These are phyloP conservation scores for Thalassaphorura encarpata DNA, from an alignment of 1,140 invertebrate genomes.

Conservation along the genomic window DNA sequence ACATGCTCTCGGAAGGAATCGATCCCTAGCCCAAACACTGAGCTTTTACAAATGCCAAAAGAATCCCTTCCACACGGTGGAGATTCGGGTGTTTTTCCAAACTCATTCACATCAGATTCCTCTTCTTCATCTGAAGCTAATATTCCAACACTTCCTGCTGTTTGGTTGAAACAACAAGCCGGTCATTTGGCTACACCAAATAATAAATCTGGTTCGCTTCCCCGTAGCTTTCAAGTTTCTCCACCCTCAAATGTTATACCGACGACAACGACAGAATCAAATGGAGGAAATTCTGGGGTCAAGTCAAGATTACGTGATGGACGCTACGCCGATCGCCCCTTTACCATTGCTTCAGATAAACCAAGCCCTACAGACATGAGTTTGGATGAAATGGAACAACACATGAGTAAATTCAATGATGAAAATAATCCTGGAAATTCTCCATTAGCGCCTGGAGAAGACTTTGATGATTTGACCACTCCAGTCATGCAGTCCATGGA, in stretches of 20 bases:
- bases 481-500: slow-evolving; percentile 39
- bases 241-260: not conserved
- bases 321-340: slow-evolving; percentile 44
- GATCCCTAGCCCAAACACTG: not conserved
- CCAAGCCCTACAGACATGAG: slow-evolving; percentile 39
- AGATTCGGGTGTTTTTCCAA: slow-evolving; percentile 28
- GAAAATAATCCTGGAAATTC: slow-evolving; percentile 41
- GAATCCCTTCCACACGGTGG: slow-evolving; percentile 26
- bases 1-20: slow-evolving; percentile 29
- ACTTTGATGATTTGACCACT: slow-evolving; percentile 45
- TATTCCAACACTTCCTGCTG: slow-evolving; percentile 47
- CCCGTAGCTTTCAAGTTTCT: slow-evolving; percentile 59
- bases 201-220: slow-evolving; percentile 63
- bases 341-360: slow-evolving; percentile 61
- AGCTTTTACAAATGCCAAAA: slow-evolving; percentile 1
- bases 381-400: slow-evolving; percentile 47
- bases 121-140: slow-evolving; percentile 35
- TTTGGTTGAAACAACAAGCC: slow-evolving; percentile 51
- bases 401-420: slow-evolving; percentile 47
- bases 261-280: not conserved
- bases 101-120: slow-evolving; percentile 29
- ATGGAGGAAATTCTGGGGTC: slow-evolving; percentile 4
- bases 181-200: slow-evolving; percentile 41
- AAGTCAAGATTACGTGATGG: slow-evolving; percentile 21
- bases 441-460: slow-evolving; percentile 34